phyloP scores from a whole-genome alignment of 2,113 vertebrate species.

The Promerops cafer region DNA sequence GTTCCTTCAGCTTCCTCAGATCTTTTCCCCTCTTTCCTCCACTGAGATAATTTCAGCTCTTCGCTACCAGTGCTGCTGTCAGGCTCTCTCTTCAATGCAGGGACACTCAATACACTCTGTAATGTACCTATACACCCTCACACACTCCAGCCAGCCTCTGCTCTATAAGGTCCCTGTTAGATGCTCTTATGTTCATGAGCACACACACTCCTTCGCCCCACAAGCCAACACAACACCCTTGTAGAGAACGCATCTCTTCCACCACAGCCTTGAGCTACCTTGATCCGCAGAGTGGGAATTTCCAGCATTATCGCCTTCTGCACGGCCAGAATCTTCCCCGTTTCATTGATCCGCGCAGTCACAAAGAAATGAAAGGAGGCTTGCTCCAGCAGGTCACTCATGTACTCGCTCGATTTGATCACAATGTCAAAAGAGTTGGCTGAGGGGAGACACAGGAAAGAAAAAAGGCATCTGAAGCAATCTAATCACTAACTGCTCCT shows the following conservation, averaged over 20 bases:
- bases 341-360: constrained; percentile 84
- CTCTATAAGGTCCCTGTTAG: neutral
- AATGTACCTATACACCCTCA: too few species aligned
- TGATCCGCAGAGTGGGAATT: constrained; percentile 77
- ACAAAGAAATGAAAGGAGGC: constrained; percentile 88
- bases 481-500: neutral
- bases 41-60: neutral
- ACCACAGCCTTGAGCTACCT: constrained; percentile 70
- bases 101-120: neutral
- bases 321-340: constrained; percentile 75
- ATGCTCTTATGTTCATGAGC: accelerated
- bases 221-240: neutral
- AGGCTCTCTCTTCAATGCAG: neutral
- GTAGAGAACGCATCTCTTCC: neutral
- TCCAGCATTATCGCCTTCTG: constrained; percentile 79
- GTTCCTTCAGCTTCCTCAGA: neutral
- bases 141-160: neutral
- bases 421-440: constrained; percentile 70
- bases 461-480: neutral
- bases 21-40: neutral
- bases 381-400: constrained; percentile 87
- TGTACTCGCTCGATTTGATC: constrained; percentile 76
- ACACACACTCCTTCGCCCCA: neutral
- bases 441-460: constrained; percentile 52
- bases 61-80: neutral